These are phyloP conservation scores for Sesamia inferens DNA, from an alignment of 2,888 invertebrate species.

Conservation along the genomic window DNA sequence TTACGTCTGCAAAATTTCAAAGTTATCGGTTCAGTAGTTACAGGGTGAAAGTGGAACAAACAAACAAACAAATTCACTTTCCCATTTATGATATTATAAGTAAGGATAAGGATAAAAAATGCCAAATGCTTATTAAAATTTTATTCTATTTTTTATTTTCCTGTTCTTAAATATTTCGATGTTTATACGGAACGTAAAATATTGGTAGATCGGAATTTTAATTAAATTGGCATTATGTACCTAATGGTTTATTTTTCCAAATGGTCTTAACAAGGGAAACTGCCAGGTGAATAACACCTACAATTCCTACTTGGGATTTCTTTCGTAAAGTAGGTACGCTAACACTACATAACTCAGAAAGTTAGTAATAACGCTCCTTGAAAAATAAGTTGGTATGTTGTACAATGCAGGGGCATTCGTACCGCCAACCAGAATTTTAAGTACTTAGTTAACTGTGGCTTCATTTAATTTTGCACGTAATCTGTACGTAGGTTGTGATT, in stretches of 20 bases:
- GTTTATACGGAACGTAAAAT: background rate
- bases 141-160: background rate
- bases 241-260: background rate
- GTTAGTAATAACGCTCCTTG: fast-evolving
- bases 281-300: background rate
- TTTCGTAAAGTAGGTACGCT: background rate
- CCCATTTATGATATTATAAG: no score
- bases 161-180: no score
- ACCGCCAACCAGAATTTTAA: background rate
- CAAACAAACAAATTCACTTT: no score
- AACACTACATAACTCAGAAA: no score
- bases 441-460: background rate
- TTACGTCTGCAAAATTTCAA: no score
- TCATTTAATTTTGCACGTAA: background rate
- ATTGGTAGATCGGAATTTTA: slow-evolving; percentile 9
- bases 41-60: no score
- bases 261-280: background rate
- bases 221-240: background rate
- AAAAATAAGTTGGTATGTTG: background rate
- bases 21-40: no score
- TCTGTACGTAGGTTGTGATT: slow-evolving; percentile 81
- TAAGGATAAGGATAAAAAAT: no score
- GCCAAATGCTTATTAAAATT: background rate
- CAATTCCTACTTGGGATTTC: background rate
- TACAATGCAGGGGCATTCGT: background rate